Base-by-base conservation (phyloP, 1,140 invertebrate genomes). In the Hycleus phaleratus region DNA sequence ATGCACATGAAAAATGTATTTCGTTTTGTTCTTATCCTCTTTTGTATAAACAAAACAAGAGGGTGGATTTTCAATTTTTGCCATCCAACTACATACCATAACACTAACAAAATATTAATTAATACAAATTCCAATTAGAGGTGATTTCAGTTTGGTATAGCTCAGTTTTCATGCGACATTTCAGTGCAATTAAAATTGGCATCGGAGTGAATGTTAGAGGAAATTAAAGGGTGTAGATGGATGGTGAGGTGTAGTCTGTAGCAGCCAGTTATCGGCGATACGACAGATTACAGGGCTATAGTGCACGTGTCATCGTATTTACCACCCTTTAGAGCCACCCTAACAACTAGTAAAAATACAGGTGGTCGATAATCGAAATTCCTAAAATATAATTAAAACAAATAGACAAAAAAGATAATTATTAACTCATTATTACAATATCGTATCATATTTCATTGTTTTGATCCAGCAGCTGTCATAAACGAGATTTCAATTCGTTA, bases 191-290 rank as follows among this genome's bases (percentile, higher is more conserved):
- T 66, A 66, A 66, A 66, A 56, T 66, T 60, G 52, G 61, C 56
- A 58, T 62, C 56, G 40, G 56, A 59, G 60, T 59, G 56, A 55
- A 55, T 39, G 52, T 61, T 32, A 48, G 55, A 53, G 64, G 64
- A 66, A 66, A 66, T 66, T 59, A 66, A 63, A 66, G 64, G 64
- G 64, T 66, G 61, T 66, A 66, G 59, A 60, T 61, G 55, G 47
- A 61, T 18, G 49, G 58, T 53, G 61, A 61, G 58, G 64, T 63
- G 64, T 63, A 66, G 59, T 59, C 54, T 56, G 59, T 66, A 63
- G 59, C 61, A 63, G 61, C 61, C 61, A 61, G 59, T 66, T 66
- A 66, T 58, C 60, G 56, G 61, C 61, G 64, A 66, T 66, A 57
- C 60, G 61, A 52, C 62, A 63, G 64, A 66, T 66, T 66, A 66